Base-by-base conservation (phyloP, 2,888 invertebrate genomes). In the Dicycla oo region DNA sequence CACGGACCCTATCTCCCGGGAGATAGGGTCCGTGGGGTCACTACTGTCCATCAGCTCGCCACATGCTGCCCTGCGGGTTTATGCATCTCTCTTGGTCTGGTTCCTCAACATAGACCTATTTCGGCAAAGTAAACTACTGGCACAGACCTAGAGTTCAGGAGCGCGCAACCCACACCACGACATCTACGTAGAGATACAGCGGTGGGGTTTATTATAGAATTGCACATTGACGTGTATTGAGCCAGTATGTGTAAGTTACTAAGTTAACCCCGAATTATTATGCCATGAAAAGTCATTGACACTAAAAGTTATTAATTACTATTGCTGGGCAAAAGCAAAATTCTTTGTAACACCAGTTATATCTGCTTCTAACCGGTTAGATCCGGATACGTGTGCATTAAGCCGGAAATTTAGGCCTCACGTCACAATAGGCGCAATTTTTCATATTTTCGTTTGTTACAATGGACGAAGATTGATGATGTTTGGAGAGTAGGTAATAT, bases 391-490 rank as follows among this genome's bases (percentile, higher is more conserved):
- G 47, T 58, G 64, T 51, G 61, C 61, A 66, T 58, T 58, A 23
- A 57, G 20, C 53, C 47, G 62, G 58, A 79, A 73, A 60, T 61
- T 43, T 43, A 38, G 18, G 57, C 20, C 3, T 38, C 49, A 47
- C 70, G 26, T 45, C 43, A 78, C 56, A 79, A 63, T 60, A n/a
- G 56, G 13, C 30, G 8, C 15, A 3, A 15, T 62, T 71, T 75
- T 47, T 64, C 51, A 18, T 34, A 23, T 66, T 57, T 73, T 58
- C 43, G 1, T 80, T 54, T 73, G 38, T 49, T 53, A 67, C 65
- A 63, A 80, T 60, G 20, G 34, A 8, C 30, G 34, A 38, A 60
- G 80, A 80, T 67, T 62, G 49, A 77, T 73, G 53, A 23, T 65
- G 61, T 66, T 66, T 45, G 7, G 7, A 57, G 66, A 13, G 53